Base-by-base conservation (phyloP, 2,888 invertebrate species). In the Malthinus seriepunctatus region DNA sequence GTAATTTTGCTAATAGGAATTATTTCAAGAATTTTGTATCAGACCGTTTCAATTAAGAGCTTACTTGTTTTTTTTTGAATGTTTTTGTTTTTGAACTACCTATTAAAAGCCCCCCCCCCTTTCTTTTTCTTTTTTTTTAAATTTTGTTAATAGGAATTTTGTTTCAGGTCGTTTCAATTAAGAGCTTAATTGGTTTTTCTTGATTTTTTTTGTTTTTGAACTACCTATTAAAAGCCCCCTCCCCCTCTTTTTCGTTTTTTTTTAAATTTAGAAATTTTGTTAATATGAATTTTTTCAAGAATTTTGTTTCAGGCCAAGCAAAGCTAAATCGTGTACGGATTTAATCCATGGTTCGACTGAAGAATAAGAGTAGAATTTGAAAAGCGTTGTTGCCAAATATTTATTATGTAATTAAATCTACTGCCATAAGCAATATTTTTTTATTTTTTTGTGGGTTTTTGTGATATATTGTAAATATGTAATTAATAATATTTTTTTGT, bases 301-400 rank as follows among this genome's bases (percentile, higher is more conserved):
- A 54, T 44, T 14, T 11, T 51, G n/a, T 44, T 49, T 67, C 82
- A 88, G 88, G 76, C 81, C 84, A 63, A 81, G 83, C 75, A 88
- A 88, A 82, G 87, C 88, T 38, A 88, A 88, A 79, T 89, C 89
- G 60, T 89, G 88, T 78, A 87, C 87, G 73, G 88, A 88, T 79
- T 83, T 89, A 67, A 80, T 87, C 37, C 84, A 87, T 23, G 37
- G 42, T 31, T 51, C 55, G 9, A 55, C 44, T 50, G 50, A 59
- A 46, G 45, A 50, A 33, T 59, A 34, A 54, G 11, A 32, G n/a
- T 31, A 15, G 9, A 47, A 12, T 39, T 39, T 32, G 31, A 44
- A 42, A 49, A 55, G 42, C 49, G 42, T 55, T 49, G 48, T 49
- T 55, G 55, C 56, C 56, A 56, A 56, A 56, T 56, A 56, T 56